Percentiles rank a stretch among this genome's conserved stretches.
Conservation (phyloP, 2,113 vertebrate genomes). For the Irena cyanogastra region DNA sequence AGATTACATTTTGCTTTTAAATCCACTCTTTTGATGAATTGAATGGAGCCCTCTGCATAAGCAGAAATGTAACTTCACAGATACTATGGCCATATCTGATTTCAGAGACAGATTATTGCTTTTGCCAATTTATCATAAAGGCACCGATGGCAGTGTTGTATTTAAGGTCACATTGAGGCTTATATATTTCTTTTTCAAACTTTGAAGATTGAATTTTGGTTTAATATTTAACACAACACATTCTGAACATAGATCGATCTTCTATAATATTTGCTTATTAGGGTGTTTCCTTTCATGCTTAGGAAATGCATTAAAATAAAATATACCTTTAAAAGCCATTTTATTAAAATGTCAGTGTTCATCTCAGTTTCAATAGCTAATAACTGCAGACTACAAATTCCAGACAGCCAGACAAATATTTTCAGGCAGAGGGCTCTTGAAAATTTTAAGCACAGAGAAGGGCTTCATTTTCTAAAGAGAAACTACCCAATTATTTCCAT, state of each 20-base stretch:
- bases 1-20: neutral
- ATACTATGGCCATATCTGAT: neutral
- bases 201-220: neutral
- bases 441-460: neutral
- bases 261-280: neutral
- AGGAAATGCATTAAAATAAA: neutral
- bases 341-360: neutral
- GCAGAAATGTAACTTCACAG: neutral
- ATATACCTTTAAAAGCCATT: neutral
- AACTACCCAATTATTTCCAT: conserved; percentile 27
- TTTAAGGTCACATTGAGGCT: neutral
- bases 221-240: neutral
- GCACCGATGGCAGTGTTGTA: neutral
- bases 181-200: neutral
- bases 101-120: neutral
- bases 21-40: neutral
- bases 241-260: neutral
- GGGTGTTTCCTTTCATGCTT: neutral
- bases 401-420: conserved; percentile 9
- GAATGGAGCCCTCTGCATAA: neutral
- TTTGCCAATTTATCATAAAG: neutral
- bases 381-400: neutral
- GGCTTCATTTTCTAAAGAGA: neutral
- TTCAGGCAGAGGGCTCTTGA: neutral
- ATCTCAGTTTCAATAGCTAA: neutral